Conservation (phyloP, 1,140 invertebrate species). For the Penaeus japonicus region DNA sequence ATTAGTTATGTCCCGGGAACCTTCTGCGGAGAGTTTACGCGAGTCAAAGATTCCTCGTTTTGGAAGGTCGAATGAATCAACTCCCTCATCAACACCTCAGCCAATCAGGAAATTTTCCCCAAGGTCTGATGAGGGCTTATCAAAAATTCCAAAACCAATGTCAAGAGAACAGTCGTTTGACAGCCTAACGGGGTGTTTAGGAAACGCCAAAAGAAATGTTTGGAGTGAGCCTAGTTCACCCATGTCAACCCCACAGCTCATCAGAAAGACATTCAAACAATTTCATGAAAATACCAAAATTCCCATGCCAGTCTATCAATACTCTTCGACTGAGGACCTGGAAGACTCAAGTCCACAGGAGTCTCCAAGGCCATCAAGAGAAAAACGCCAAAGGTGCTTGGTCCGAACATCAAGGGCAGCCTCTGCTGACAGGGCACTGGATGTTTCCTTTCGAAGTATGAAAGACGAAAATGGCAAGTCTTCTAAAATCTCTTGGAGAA, state of each 20-base stretch:
- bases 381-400: slow-evolving; percentile 40
- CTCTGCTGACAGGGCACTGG: slow-evolving; percentile 41
- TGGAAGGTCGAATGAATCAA: slow-evolving; percentile 36
- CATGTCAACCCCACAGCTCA: slow-evolving; percentile 48
- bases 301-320: slow-evolving; percentile 48
- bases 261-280: slow-evolving; percentile 47
- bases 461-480: slow-evolving; percentile 19
- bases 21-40: slow-evolving; percentile 15
- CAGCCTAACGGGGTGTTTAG: not conserved
- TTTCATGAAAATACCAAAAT: slow-evolving; percentile 52
- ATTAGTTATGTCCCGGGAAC: not conserved
- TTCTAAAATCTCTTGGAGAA: slow-evolving; percentile 10
- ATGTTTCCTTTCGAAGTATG: not conserved
- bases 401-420: slow-evolving; percentile 18
- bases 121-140: slow-evolving; percentile 4
- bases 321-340: slow-evolving; percentile 53
- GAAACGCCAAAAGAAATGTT: slow-evolving; percentile 27
- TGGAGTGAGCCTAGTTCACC: slow-evolving; percentile 55
- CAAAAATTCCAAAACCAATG: slow-evolving; percentile 20
- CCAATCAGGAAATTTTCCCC: slow-evolving; percentile 26
- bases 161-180: slow-evolving; percentile 47
- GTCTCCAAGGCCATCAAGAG: slow-evolving; percentile 28
- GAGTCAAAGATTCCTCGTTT: slow-evolving; percentile 33
- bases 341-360: slow-evolving; percentile 48
- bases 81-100: slow-evolving; percentile 44